These are phyloP conservation scores for Haplochromis burtoni DNA, from an alignment of 2,113 vertebrate species.

Conservation along the genomic window DNA sequence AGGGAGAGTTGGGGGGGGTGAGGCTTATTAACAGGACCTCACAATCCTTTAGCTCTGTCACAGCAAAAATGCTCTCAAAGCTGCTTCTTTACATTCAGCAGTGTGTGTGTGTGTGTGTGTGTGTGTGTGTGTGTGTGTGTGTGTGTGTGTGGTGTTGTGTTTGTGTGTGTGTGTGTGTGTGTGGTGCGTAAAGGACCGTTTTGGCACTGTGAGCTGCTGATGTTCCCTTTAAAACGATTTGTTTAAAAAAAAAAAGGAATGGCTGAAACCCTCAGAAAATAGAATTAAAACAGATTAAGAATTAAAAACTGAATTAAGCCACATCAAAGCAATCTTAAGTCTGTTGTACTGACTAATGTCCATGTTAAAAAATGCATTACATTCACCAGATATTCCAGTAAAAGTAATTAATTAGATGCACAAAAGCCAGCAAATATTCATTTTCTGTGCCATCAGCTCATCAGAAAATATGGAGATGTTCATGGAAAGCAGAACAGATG, in stretches of 20 bases:
- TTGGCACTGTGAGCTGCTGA: not conserved
- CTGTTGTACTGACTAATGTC: not conserved
- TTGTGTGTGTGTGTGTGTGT: not conserved
- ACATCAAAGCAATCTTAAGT: not conserved
- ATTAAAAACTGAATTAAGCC: not conserved
- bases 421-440: not conserved
- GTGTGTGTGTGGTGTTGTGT: not conserved
- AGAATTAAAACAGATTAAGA: not conserved
- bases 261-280: not conserved
- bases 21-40: slow-evolving; percentile 44
- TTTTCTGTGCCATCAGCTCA: not conserved
- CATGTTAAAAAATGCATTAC: not conserved
- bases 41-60: slow-evolving; percentile 38
- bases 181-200: not conserved
- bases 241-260: not conserved
- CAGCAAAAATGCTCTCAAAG: not conserved
- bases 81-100: not conserved
- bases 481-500: not conserved
- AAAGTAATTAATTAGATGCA: not conserved
- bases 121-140: too few relatives aligned
- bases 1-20: not conserved
- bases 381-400: not conserved
- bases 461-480: not conserved
- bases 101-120: not conserved
- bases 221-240: not conserved